phyloP scores from a whole-genome alignment of 2,797 vertebrate genomes.

The Nyctalus aviator region DNA sequence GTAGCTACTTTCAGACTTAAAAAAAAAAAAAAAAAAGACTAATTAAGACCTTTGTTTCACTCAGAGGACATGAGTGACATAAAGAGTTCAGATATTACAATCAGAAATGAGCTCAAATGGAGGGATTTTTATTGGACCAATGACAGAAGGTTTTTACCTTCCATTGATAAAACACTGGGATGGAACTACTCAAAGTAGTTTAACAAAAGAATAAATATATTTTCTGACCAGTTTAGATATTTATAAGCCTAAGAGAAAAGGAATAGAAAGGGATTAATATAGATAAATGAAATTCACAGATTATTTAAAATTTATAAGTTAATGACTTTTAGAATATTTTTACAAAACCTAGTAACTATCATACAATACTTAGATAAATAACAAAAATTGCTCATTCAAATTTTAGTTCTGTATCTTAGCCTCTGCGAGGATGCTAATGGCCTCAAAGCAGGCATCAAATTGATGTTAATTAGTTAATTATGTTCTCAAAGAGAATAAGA shows the following conservation, averaged over 20 bases:
- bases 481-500: slow-evolving; percentile 39
- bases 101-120: neutral
- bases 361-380: slow-evolving; percentile 10
- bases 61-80: neutral
- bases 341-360: slow-evolving; percentile 10
- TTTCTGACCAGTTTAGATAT: slow-evolving; percentile 18
- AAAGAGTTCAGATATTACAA: neutral
- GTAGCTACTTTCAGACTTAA: neutral
- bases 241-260: neutral
- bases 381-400: slow-evolving; percentile 48
- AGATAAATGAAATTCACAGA: neutral
- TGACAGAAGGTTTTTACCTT: neutral
- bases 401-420: slow-evolving; percentile 38
- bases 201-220: neutral
- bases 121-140: neutral
- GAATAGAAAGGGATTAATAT: neutral
- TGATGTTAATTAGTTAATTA: slow-evolving; percentile 64
- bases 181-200: neutral
- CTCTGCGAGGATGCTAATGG: slow-evolving; percentile 26
- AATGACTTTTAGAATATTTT: slow-evolving; percentile 38
- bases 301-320: slow-evolving; percentile 9
- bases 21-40: neutral
- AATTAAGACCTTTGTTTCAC: neutral
- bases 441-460: slow-evolving; percentile 28
- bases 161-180: neutral